Percentiles rank a stretch among this genome's conserved stretches.
These are phyloP conservation scores for Nipponacmea schrenckii DNA, from an alignment of 2,888 invertebrate genomes.

Conservation along the genomic window DNA sequence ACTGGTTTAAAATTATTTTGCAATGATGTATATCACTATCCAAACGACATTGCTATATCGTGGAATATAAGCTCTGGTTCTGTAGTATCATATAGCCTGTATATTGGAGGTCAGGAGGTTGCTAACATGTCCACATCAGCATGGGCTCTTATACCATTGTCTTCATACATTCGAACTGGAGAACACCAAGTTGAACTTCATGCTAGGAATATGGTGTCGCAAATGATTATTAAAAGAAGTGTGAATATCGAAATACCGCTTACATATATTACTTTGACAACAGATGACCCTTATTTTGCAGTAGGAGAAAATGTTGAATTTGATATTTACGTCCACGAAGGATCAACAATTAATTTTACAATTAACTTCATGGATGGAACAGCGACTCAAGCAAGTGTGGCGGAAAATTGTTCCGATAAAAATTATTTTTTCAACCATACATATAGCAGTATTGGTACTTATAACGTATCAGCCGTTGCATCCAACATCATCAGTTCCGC, in stretches of 20 bases:
- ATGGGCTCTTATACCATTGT: conserved; percentile 11
- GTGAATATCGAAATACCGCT: conserved; percentile 21
- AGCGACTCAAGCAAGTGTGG: background rate
- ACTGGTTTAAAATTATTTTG: conserved; percentile 12
- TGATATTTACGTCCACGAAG: conserved; percentile 8
- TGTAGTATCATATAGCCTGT: conserved; percentile 16
- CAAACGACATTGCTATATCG: conserved; percentile 16
- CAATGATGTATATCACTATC: conserved; percentile 10
- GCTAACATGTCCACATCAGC: background rate
- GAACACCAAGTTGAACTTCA: conserved; percentile 19
- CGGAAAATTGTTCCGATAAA: background rate
- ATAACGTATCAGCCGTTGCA: conserved; percentile 1
- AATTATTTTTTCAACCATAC: conserved; percentile 6
- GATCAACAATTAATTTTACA: conserved; percentile 13
- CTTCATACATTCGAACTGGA: conserved; percentile 20
- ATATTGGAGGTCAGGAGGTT: conserved; percentile 12
- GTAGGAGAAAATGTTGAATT: conserved; percentile 10
- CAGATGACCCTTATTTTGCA: conserved; percentile 12
- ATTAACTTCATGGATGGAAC: conserved; percentile 12
- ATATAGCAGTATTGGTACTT: conserved; percentile 11
- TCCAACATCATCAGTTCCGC: conserved; percentile 12
- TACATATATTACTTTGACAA: background rate
- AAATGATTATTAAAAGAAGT: background rate
- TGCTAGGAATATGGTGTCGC: conserved; percentile 26
- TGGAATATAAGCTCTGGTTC: conserved; percentile 19